Conservation (phyloP, 2,888 invertebrate species). For the Eristalinus sepulchralis region DNA sequence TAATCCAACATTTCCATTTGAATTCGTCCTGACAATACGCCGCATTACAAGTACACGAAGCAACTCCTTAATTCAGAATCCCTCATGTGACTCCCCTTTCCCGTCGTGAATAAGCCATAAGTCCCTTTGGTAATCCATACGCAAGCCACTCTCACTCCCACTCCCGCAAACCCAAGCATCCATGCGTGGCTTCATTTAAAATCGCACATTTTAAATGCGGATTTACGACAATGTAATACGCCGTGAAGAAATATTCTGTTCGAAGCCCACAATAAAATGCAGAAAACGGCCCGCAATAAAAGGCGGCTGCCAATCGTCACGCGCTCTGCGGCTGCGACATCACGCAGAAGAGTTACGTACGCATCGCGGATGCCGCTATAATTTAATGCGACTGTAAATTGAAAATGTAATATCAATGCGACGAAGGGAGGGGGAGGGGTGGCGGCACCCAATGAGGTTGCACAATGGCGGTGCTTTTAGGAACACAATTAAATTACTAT, state of each 20-base stretch:
- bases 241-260: background rate
- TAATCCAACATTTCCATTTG: too few species aligned
- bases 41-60: too few species aligned
- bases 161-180: background rate
- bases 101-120: background rate
- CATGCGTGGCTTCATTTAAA: constrained; percentile 12
- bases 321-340: background rate
- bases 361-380: background rate
- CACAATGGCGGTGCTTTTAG: constrained; percentile 14
- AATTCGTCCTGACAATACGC: too few species aligned
- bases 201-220: background rate
- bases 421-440: background rate
- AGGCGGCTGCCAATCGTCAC: background rate
- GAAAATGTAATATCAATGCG: constrained; percentile 31
- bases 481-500: constrained; percentile 46
- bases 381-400: constrained; percentile 21
- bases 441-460: background rate
- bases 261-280: constrained; percentile 15
- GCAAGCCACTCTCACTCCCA: background rate
- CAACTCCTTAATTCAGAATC: too few species aligned
- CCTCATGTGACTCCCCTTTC: too few species aligned
- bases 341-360: background rate
- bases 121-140: background rate
- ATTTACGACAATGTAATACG: constrained; percentile 16
- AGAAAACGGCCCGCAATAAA: background rate